Evolutionary conservation across 2,797 vertebrate genomes (phyloP).

Genomic region (Rhinella marina): DNA sequence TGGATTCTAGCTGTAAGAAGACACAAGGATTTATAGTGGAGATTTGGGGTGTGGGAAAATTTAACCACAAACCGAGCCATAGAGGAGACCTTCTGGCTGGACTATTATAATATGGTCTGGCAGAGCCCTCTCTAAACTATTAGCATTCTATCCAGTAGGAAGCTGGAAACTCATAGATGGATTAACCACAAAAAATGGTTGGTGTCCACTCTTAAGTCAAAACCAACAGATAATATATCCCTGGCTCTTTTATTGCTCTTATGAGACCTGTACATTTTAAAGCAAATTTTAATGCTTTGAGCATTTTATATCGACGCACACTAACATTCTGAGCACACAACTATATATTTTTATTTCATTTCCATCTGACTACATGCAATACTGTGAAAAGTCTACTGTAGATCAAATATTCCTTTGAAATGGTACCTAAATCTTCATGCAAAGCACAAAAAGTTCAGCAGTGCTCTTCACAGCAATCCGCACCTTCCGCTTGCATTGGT

Average conservation of each 20-base stretch:
- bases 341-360: neutral
- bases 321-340: neutral
- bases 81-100: slow-evolving; percentile 57
- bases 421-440: too few relatives aligned
- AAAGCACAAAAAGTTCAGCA: too few relatives aligned
- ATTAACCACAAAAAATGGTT: slow-evolving; percentile 36
- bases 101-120: slow-evolving; percentile 41
- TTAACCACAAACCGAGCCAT: slow-evolving; percentile 51
- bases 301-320: neutral
- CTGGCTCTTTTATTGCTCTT: slow-evolving; percentile 30
- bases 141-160: slow-evolving; percentile 27
- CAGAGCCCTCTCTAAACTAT: slow-evolving; percentile 12
- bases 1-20: slow-evolving; percentile 29
- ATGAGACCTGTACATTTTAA: neutral
- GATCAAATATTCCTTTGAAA: neutral
- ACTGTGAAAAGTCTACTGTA: neutral
- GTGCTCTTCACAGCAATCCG: too few relatives aligned
- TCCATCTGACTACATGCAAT: neutral
- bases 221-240: slow-evolving; percentile 40
- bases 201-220: slow-evolving; percentile 37
- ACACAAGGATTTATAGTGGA: slow-evolving; percentile 45
- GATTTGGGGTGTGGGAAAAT: slow-evolving; percentile 28
- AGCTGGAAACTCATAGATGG: slow-evolving; percentile 29
- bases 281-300: neutral
- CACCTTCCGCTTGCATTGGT: too few relatives aligned